These are phyloP conservation scores for Axea sp. DNA, from an alignment of 2,888 invertebrate species.

Conservation along the genomic window DNA sequence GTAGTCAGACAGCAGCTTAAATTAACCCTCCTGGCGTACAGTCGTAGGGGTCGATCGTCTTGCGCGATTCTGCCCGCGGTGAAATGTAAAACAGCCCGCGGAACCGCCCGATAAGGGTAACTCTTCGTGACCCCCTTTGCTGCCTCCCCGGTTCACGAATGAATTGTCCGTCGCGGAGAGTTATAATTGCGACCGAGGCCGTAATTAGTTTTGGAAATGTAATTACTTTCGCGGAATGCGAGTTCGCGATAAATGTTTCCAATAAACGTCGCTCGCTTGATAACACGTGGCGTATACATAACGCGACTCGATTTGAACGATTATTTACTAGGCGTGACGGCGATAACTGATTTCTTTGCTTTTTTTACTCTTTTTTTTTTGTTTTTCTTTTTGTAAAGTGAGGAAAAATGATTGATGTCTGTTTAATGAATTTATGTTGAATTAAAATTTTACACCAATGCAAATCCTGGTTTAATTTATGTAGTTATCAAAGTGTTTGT, in stretches of 20 bases:
- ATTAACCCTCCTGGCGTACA: conserved; percentile 60
- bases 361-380: no score
- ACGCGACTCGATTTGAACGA: conserved; percentile 18
- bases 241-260: conserved; percentile 71
- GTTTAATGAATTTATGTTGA: no score
- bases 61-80: conserved; percentile 54
- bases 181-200: conserved; percentile 75
- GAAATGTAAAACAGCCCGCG: conserved; percentile 66
- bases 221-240: conserved; percentile 73
- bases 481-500: no score
- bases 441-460: no score
- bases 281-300: conserved; percentile 11
- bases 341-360: no score
- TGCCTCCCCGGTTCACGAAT: conserved; percentile 22
- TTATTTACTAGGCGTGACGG: conserved; percentile 17
- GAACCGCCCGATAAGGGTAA: conserved; percentile 43
- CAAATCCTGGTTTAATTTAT: no score
- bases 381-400: no score
- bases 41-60: conserved; percentile 43
- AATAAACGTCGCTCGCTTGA: conserved; percentile 51
- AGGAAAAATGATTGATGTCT: no score
- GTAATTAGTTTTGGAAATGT: conserved; percentile 78
- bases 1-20: conserved; percentile 46
- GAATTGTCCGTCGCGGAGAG: conserved; percentile 67
- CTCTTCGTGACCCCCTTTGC: conserved; percentile 8